phyloP scores from a whole-genome alignment of 2,888 invertebrate species.

The Brenthis hecate region DNA sequence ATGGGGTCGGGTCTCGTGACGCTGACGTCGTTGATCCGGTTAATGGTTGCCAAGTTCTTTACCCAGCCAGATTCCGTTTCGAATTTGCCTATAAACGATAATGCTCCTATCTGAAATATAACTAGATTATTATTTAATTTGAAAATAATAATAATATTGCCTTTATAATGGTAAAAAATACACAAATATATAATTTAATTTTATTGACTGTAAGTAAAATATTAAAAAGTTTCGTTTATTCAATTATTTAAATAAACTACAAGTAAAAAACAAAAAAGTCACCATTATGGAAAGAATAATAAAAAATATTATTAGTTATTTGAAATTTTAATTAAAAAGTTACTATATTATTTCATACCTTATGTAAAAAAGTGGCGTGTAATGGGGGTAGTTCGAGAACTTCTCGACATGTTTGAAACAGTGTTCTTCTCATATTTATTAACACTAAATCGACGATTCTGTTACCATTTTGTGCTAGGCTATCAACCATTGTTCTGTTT shows the following conservation, averaged over 20 bases:
- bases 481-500: constrained; percentile 60
- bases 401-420: constrained; percentile 69
- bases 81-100: constrained; percentile 78
- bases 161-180: background rate
- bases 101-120: constrained; percentile 67
- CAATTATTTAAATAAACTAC: too few species aligned
- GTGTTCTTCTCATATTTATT: constrained; percentile 72
- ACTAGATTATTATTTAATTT: background rate
- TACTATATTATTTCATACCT: constrained; percentile 51
- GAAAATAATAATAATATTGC: background rate
- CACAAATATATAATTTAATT: too few species aligned
- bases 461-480: constrained; percentile 63
- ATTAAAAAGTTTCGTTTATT: too few species aligned
- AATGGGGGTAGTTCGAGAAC: constrained; percentile 67
- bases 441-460: constrained; percentile 72
- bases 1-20: constrained; percentile 68
- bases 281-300: too few species aligned
- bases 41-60: constrained; percentile 81
- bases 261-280: too few species aligned
- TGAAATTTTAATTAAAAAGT: background rate
- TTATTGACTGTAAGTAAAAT: too few species aligned
- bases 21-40: constrained; percentile 79
- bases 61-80: constrained; percentile 79
- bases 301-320: too few species aligned
- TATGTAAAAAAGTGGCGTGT: constrained; percentile 76